Percentiles rank a stretch among this genome's conserved stretches.
Evolutionary conservation across 2,797 vertebrate species (phyloP).

Genomic region (Periophthalmus magnuspinnatus): DNA sequence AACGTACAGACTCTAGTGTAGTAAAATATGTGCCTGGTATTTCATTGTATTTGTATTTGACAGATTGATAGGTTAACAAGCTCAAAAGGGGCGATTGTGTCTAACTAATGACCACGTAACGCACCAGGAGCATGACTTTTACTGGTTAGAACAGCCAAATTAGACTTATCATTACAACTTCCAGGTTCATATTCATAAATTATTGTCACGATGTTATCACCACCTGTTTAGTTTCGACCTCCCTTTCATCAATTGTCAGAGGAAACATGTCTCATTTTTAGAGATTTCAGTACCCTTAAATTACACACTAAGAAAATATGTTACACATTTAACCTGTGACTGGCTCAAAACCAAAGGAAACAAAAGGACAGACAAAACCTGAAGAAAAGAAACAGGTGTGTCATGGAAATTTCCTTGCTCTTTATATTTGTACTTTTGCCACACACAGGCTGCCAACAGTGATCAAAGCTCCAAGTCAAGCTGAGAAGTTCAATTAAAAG

Average conservation of each 20-base stretch:
- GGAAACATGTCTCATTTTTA: constrained; percentile 56
- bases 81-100: constrained; percentile 54
- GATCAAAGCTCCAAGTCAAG: constrained; percentile 14
- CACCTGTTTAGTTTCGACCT: constrained; percentile 65
- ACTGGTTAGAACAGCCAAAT: constrained; percentile 50
- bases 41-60: constrained; percentile 23
- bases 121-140: constrained; percentile 61
- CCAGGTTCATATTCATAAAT: constrained; percentile 73
- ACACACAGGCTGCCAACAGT: constrained; percentile 32
- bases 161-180: constrained; percentile 66
- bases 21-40: not conserved
- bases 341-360: constrained; percentile 14
- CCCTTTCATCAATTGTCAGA: constrained; percentile 51
- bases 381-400: constrained; percentile 54
- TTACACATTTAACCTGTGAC: constrained; percentile 48
- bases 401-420: constrained; percentile 41
- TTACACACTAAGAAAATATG: constrained; percentile 63
- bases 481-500: not conserved
- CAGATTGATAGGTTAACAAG: constrained; percentile 53
- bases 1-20: not conserved
- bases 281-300: constrained; percentile 62
- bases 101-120: constrained; percentile 40
- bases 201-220: constrained; percentile 68
- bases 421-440: constrained; percentile 40
- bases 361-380: constrained; percentile 7